Evolutionary conservation across 2,113 vertebrate species (phyloP).

Genomic region (Pollimyrus isidori): DNA sequence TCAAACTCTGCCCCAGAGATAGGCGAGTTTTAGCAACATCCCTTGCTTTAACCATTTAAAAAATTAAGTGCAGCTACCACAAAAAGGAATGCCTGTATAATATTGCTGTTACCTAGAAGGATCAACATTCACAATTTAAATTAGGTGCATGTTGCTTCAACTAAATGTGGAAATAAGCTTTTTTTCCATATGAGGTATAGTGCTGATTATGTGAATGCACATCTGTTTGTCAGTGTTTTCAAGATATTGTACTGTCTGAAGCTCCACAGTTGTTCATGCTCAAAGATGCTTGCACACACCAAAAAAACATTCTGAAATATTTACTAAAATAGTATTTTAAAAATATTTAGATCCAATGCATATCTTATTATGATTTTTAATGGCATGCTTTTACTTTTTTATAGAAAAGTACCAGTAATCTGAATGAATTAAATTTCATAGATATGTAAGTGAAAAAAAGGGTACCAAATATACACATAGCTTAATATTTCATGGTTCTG

Average conservation of each 20-base stretch:
- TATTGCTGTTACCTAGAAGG: neutral
- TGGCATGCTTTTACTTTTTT: neutral
- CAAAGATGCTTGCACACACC: neutral
- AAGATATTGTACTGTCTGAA: neutral
- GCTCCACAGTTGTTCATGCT: neutral
- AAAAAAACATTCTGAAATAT: neutral
- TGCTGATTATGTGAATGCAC: neutral
- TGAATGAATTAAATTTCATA: neutral
- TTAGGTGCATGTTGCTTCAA: neutral
- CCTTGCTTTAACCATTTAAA: neutral
- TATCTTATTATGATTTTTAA: neutral
- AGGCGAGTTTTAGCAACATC: neutral
- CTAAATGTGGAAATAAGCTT: neutral
- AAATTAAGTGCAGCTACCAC: neutral
- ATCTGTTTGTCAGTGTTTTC: neutral
- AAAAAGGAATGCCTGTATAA: neutral
- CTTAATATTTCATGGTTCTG: neutral
- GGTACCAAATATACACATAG: neutral
- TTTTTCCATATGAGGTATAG: neutral
- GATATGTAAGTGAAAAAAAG: neutral
- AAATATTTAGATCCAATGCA: neutral
- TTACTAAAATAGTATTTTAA: neutral
- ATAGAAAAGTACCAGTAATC: neutral
- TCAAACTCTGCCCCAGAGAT: too few species aligned
- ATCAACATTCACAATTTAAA: neutral